Base-by-base conservation (phyloP, 2,888 invertebrate genomes). In the Acleris literana region DNA sequence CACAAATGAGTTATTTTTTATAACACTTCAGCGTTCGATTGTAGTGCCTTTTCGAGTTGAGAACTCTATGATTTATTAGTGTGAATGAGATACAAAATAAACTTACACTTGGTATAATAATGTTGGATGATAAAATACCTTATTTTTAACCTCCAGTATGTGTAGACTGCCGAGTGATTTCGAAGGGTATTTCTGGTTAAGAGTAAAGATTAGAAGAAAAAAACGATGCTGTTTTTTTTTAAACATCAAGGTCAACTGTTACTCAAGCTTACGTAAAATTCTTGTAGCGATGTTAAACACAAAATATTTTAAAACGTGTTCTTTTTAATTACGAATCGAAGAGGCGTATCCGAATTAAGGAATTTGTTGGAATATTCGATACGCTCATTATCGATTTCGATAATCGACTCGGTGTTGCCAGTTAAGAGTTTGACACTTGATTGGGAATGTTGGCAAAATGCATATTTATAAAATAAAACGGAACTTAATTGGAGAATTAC, bases 1-100 rank as follows among this genome's bases (percentile, higher is more conserved):
- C 78, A 77, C 76, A 74, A 82, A 83, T 86, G 83, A 85, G 82
- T 76, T 81, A 79, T 85, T 86, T 83, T 81, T 78, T 76, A 73
- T 71, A 70, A 72, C 71, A 67, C 71, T 76, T 74, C 76, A 75
- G 81, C 76, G 73, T 72, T 74, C 68, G 72, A 76, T 74, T 80
- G 74, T 75, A 73, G 74, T 74, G 74, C 70, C 76, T 74, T 76
- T 74, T 74, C 69, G 74, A 73, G 55, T 39, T 44, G 22, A 22
- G 52, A 57, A 57, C 43, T 75, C 77, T 76, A 75, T 72, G 60
- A 68, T 72, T 72, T 66, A 62, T 72, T 72, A 68, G 68, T 72
- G 68, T 43, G 43, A 25, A 33, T 54, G 53, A 46, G 53, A 58
- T 58, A 68, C 69, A 69, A 70, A 70, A 64, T 68, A 56, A 55